Evolutionary conservation across 2,888 invertebrate species (phyloP).

Genomic region (Sesamia inferens): DNA sequence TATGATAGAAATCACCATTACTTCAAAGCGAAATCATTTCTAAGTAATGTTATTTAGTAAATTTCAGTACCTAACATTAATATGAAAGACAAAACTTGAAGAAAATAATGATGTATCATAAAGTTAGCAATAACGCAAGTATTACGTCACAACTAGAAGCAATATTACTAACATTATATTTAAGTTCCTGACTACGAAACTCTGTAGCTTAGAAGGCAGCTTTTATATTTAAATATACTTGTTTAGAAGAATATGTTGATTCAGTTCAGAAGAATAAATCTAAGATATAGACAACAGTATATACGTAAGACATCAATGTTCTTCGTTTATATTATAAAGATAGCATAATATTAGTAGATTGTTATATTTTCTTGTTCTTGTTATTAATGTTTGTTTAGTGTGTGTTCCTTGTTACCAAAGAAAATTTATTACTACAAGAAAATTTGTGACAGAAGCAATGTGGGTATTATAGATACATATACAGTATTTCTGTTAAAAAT

Average conservation of each 20-base stretch:
- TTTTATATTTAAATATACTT: conserved; percentile 42
- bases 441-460: conserved; percentile 73
- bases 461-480: conserved; percentile 77
- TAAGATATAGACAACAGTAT: conserved; percentile 56
- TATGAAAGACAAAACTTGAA: conserved; percentile 63
- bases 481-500: conserved; percentile 78
- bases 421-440: conserved; percentile 77
- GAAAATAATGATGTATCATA: conserved; percentile 42
- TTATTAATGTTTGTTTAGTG: conserved; percentile 87
- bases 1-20: conserved; percentile 21
- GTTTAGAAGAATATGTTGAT: conserved; percentile 34
- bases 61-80: conserved; percentile 55
- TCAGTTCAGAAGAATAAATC: conserved; percentile 44
- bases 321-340: conserved; percentile 69
- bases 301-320: conserved; percentile 77
- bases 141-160: conserved; percentile 43
- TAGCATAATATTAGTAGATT: conserved; percentile 80
- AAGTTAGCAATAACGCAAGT: conserved; percentile 54
- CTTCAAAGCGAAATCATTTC: conserved; percentile 21
- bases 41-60: conserved; percentile 40
- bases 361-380: conserved; percentile 87
- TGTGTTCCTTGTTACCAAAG: conserved; percentile 90
- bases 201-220: conserved; percentile 62
- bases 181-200: conserved; percentile 44
- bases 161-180: conserved; percentile 49